These are phyloP conservation scores for Bergia puertoricense DNA, from an alignment of 92 coral and sea anemone species.

Conservation along the genomic window DNA sequence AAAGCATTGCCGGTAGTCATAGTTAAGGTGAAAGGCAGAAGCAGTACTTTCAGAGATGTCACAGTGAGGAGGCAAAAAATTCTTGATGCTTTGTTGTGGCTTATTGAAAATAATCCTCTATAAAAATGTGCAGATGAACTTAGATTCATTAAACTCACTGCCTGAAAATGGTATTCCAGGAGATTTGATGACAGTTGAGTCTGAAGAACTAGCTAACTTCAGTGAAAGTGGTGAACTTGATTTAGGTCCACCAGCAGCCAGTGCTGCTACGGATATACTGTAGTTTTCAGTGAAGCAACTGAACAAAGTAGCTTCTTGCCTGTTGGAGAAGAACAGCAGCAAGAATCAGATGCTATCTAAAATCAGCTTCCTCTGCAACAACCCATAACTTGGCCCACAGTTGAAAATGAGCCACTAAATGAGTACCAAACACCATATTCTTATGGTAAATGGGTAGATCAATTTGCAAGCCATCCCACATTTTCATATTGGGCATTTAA, in stretches of 20 bases:
- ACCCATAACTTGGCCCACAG: slow-evolving; percentile 53
- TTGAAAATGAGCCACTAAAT: slow-evolving; percentile 46
- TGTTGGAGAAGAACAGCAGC: slow-evolving; percentile 54
- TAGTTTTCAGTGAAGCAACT: slow-evolving; percentile 49
- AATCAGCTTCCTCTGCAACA: slow-evolving; percentile 41
- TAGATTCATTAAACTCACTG: slow-evolving; percentile 41
- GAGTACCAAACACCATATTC: slow-evolving; percentile 47
- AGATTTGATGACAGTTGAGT: slow-evolving; percentile 36
- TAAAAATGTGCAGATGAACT: slow-evolving; percentile 36
- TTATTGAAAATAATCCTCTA: slow-evolving; percentile 54
- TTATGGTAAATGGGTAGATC: slow-evolving; percentile 54
- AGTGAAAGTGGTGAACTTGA: background rate
- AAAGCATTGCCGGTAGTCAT: slow-evolving; percentile 53
- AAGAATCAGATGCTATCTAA: slow-evolving; percentile 42
- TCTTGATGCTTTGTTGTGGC: slow-evolving; percentile 58
- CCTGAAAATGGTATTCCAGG: slow-evolving; percentile 51
- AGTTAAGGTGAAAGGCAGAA: slow-evolving; percentile 10
- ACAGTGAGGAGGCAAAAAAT: slow-evolving; percentile 55
- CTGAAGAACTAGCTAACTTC: slow-evolving; percentile 17
- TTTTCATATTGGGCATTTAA: slow-evolving; percentile 56
- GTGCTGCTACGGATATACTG: slow-evolving; percentile 19
- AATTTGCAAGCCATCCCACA: slow-evolving; percentile 60
- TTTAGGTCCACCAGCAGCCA: slow-evolving; percentile 44
- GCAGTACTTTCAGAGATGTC: slow-evolving; percentile 54
- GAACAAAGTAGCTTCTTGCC: slow-evolving; percentile 54